Evolutionary conservation across 2,113 vertebrate species (phyloP).

Genomic region (Pseudorectes ferrugineus): DNA sequence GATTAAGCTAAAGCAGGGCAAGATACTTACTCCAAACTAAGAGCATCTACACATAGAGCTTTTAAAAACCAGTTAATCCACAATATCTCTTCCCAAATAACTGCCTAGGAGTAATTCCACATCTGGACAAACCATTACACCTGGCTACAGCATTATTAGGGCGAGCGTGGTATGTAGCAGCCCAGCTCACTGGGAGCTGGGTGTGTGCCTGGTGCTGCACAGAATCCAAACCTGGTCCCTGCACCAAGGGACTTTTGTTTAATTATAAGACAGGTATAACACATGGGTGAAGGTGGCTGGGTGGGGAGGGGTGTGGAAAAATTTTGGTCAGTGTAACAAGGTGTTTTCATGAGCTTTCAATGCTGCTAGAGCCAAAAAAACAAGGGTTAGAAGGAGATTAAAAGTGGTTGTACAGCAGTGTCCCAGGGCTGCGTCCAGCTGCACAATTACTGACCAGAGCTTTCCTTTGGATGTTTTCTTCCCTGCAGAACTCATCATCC

Average conservation of each 20-base stretch:
- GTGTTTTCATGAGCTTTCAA: not conserved
- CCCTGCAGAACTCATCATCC: conserved; percentile 79
- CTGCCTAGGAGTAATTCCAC: not conserved
- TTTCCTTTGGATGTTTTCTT: not conserved
- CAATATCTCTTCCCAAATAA: conserved; percentile 12
- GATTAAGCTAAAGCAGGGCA: conserved; percentile 51
- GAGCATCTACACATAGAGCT: conserved; percentile 2
- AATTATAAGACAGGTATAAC: not conserved
- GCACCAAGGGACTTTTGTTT: not conserved
- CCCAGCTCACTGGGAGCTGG: not conserved
- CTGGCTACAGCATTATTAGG: not conserved
- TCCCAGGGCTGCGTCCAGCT: not conserved
- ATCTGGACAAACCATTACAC: not conserved
- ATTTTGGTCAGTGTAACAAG: not conserved
- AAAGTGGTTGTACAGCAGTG: not conserved
- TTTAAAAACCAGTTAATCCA: conserved; percentile 24
- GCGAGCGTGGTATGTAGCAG: accelerated
- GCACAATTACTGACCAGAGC: not conserved
- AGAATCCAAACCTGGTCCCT: not conserved
- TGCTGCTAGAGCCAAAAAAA: not conserved
- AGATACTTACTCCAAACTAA: conserved; percentile 37
- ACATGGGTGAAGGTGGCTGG: not conserved
- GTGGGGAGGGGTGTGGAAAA: not conserved
- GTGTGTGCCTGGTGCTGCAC: not conserved
- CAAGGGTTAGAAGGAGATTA: not conserved